These are phyloP conservation scores for Calliopum simillimum DNA, from an alignment of 2,888 invertebrate species.

Conservation along the genomic window DNA sequence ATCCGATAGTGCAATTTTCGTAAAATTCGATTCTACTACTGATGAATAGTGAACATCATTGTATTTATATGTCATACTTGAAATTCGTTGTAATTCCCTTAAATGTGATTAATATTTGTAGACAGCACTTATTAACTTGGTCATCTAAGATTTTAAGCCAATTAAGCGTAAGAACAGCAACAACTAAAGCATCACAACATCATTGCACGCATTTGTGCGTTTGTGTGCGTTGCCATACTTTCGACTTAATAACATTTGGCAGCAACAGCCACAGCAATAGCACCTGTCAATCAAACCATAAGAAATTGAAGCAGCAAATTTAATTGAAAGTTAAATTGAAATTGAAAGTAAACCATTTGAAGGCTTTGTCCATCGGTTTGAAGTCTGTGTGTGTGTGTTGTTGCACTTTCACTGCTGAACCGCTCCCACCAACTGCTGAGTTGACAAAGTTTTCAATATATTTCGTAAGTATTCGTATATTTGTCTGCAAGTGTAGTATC, in stretches of 20 bases:
- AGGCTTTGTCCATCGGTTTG: not conserved
- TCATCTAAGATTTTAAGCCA: not conserved
- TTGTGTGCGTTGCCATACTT: not conserved
- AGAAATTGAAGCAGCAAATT: not conserved
- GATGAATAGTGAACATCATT: no score
- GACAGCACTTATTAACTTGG: constrained; percentile 9
- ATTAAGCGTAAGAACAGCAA: not conserved
- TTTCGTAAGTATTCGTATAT: no score
- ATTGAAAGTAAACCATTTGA: not conserved
- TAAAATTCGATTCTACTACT: no score
- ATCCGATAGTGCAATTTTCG: no score
- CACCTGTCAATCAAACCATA: constrained; percentile 1
- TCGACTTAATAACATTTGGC: constrained; percentile 8
- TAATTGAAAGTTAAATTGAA: not conserved
- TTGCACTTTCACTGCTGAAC: constrained; percentile 9
- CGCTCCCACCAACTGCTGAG: no score
- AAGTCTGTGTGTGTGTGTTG: no score
- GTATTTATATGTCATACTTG: no score
- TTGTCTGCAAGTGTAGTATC: no score
- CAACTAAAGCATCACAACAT: not conserved
- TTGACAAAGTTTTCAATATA: no score
- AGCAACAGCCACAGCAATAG: not conserved
- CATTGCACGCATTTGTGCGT: not conserved
- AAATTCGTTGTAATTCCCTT: no score
- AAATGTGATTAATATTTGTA: no score